phyloP scores from a whole-genome alignment of 2,797 vertebrate species.

The Eurystomus glaucurus region DNA sequence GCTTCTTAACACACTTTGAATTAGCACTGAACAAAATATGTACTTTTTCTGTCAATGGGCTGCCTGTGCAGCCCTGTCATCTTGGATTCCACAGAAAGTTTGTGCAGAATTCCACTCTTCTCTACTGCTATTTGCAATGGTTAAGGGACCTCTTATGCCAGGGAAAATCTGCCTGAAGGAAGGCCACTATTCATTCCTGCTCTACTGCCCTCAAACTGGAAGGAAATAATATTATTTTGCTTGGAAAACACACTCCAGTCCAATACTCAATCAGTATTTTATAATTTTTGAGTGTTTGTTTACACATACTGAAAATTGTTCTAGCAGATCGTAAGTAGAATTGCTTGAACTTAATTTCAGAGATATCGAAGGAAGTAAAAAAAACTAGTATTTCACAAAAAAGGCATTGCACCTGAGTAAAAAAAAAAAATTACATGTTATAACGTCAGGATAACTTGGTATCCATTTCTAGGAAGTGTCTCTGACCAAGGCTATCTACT shows the following conservation, averaged over 20 bases:
- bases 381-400: neutral
- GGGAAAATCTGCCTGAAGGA: neutral
- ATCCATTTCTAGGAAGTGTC: neutral
- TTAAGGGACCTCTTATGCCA: neutral
- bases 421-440: neutral
- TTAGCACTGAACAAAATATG: neutral
- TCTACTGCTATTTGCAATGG: neutral
- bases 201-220: neutral
- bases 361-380: neutral
- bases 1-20: neutral
- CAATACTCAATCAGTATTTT: neutral
- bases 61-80: neutral
- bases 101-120: neutral
- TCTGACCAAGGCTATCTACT: neutral
- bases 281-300: neutral
- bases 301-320: neutral
- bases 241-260: neutral
- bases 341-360: neutral
- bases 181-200: neutral
- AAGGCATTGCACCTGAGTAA: accelerated
- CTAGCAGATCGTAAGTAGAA: neutral
- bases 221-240: neutral
- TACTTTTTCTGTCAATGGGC: neutral
- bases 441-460: neutral
- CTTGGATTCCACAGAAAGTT: neutral